Evolutionary conservation across 1,140 invertebrate genomes (phyloP).

Genomic region (Episyrphus balteatus): DNA sequence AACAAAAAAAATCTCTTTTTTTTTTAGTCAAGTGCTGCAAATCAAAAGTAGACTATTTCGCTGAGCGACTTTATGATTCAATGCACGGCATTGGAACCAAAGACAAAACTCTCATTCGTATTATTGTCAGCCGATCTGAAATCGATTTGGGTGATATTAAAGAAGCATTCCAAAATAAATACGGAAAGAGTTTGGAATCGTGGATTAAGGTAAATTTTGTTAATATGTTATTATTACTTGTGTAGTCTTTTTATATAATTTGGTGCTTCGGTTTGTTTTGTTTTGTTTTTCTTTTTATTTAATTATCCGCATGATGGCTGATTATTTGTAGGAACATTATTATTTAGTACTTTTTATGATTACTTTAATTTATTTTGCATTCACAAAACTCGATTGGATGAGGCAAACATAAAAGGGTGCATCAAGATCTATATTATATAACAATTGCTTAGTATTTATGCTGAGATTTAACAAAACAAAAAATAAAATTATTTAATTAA

Average conservation of each 20-base stretch:
- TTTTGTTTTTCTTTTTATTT: neutral
- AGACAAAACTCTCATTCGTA: conserved; percentile 79
- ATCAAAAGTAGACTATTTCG: conserved; percentile 88
- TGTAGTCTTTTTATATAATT: neutral
- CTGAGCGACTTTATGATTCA: conserved; percentile 75
- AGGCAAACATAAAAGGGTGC: too few relatives aligned
- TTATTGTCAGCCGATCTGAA: conserved; percentile 82
- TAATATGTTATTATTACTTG: neutral
- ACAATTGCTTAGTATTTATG: too few relatives aligned
- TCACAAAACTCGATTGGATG: too few relatives aligned
- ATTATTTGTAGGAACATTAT: neutral
- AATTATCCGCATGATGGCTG: neutral
- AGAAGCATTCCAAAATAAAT: conserved; percentile 74
- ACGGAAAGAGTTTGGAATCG: conserved; percentile 68
- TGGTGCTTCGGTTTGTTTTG: neutral
- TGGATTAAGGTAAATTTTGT: conserved; percentile 66
- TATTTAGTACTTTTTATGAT: too few relatives aligned
- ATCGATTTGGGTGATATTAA: conserved; percentile 88
- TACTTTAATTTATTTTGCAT: too few relatives aligned
- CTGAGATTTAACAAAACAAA: too few relatives aligned
- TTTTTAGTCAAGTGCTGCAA: conserved; percentile 71
- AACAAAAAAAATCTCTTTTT: neutral
- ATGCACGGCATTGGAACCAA: conserved; percentile 86
- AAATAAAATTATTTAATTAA: too few relatives aligned
- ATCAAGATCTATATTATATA: too few relatives aligned